phyloP scores from a whole-genome alignment of 2,113 vertebrate species.

The Pelodiscus sinensis region DNA sequence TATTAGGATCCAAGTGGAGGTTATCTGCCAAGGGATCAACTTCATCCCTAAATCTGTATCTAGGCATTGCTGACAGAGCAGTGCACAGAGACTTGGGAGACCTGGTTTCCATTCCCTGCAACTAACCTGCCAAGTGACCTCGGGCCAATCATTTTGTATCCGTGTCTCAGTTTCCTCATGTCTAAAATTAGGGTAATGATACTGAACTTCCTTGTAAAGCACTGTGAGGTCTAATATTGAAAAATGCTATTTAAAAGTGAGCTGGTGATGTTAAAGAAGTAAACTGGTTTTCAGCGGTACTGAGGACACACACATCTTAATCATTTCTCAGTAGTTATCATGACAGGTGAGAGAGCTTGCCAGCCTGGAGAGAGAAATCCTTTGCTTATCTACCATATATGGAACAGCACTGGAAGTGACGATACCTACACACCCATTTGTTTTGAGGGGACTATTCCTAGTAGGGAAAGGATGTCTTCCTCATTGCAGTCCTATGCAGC shows the following conservation, averaged over 20 bases:
- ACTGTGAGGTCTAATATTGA: neutral
- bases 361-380: neutral
- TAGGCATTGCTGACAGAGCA: neutral
- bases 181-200: neutral
- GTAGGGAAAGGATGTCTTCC: neutral
- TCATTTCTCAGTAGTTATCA: neutral
- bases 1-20: neutral
- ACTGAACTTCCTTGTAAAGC: neutral
- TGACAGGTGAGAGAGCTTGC: neutral
- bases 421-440: neutral
- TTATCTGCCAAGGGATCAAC: neutral
- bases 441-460: neutral
- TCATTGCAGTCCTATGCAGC: neutral
- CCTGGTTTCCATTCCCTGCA: neutral
- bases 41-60: neutral
- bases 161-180: neutral
- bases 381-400: neutral
- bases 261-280: neutral
- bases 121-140: neutral
- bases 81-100: neutral
- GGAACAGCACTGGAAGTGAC: neutral
- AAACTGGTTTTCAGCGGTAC: neutral
- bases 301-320: neutral
- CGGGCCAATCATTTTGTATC: neutral
- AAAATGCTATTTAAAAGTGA: neutral